Base-by-base conservation (phyloP, 2,797 vertebrate genomes). In the Sternotherus odoratus region DNA sequence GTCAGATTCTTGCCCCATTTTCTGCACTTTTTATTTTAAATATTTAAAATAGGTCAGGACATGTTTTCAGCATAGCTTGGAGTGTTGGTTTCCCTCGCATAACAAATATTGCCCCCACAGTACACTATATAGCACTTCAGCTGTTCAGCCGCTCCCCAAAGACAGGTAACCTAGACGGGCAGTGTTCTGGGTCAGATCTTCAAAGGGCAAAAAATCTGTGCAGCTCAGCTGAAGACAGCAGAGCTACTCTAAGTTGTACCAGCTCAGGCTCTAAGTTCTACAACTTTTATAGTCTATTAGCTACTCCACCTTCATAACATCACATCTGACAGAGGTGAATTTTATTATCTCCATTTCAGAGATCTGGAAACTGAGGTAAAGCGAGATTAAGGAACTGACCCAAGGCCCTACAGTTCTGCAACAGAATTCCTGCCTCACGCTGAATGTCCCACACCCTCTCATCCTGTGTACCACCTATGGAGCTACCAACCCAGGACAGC, bases 1-100 rank as follows among this genome's bases (percentile, higher is more conserved):
- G n/a, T 57, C 11, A 30, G 56, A 28, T 36, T 69, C 66, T 39
- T 69, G 87, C 80, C 48, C 77, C 88, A 33, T 33, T 60, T 60
- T 60, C 56, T 33, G 54, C 26, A 56, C 12, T 28, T 56, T 56
- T 12, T 56, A 56, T 56, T 60, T 60, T 33, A 60, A 60, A 51
- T 77, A 77, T 50, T 51, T 90, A 60, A 51, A 95, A 91, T 57
- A 87, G 92, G 89, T 60, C 81, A 80, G 77, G 91, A 60, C 78
- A 83, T 13, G 75, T 82, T 91, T 79, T 87, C 89, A 46, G 24
- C 69, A 3, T 4, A 13, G 85, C 87, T 60, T 8, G 23, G 0
- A 0, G 78, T 72, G 83, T 90, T 87, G 74, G 81, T 90, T 93
- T 92, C 87, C 90, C 49, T 77, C 1, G 3, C 83, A 39, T 0